Evolutionary conservation across 2,113 vertebrate species (phyloP), one percentile per base, ranked within the genome.

Genomic region (Anser cygnoides): DNA sequence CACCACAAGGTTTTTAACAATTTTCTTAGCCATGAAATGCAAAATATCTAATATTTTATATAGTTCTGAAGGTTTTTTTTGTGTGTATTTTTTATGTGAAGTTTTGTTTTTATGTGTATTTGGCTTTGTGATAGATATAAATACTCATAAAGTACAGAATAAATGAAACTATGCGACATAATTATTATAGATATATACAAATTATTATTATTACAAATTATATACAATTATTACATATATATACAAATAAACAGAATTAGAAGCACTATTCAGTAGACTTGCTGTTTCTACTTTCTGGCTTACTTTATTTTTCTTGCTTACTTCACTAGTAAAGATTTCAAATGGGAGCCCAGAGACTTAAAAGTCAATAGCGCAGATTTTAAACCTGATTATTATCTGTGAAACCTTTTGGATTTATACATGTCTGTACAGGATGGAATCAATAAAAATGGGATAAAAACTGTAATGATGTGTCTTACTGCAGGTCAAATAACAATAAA

Each of bases 171-270:
- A 12, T 33, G 26, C 4, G 19, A 39, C 3, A 65, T 71, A 84
- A 37, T 59, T 67, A 17, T 37, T 79, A 57, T 14, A 57, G 26
- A 33, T 25, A 23, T 14, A 23, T 22, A 3, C 19, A 17, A 50
- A 66, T 50, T 22, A 49, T 49, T 49, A 22, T 49, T 49, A 49
- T 49, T 49, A 49, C 20, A 49, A 22, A 49, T 49, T 49, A 49
- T 49, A 5, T 49, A 49, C 46, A 82, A 37, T 59, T 67, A 17
- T 43, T 84, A 68, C 18, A 50, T 19, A 33, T 25, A 23, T 14
- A 25, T 22, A 3, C 22, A 17, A 50, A 62, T 50, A 65, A 21
- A 1, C 11, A 59, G 7, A 58, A 74, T 25, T 1, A 0, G 55
- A 86, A 72, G 7, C 11, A 17, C 29, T 78, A 2, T 35, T 85